Evolutionary conservation across 1,140 invertebrate species (phyloP), one percentile per base, ranked within the genome.

Genomic region (Thaumetopoea pityocampa): DNA sequence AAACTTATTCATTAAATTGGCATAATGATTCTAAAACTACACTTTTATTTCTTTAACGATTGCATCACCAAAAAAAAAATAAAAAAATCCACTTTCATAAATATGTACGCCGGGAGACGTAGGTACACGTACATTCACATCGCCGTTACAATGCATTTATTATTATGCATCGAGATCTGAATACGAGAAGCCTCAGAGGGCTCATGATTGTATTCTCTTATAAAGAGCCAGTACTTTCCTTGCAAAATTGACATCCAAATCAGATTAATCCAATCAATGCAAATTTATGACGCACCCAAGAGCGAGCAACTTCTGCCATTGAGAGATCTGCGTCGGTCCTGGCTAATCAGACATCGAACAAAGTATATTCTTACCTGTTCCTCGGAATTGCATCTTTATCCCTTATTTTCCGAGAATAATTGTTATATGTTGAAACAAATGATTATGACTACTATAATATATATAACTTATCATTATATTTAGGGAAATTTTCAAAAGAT

Each of bases 261-360:
- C 84, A 85, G 84, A 86, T 86, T 86, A 86, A 80, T 83, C 81
- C 82, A 84, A 85, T 85, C 81, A 85, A 84, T 84, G 77, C 66
- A 72, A 84, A 86, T 86, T 85, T 86, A 85, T 86, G 82, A 86
- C 74, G 80, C 73, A 76, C 71, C 68, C 67, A 43, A 66, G 67
- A 67, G 59, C 72, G 70, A 59, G 60, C 64, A 50, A 17, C 45
- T 49, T 51, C 46, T 53, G 64, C 67, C 74, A 73, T 76, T 78
- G 67, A 76, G 74, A 78, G 65, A 77, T 77, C 62, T 53, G 62
- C 50, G 36, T 47, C 27, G 28, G 47, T 53, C 52, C 58, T 60
- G 51, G 62, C 76, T 80, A 82, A 80, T 82, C 74, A 82, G 68
- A 54, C 59, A 53, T 38, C 59, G 43, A 53, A 54, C 60, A 42